These are phyloP conservation scores for Onychomys leucogaster DNA, from an alignment of 2,797 vertebrate genomes.

Conservation along the genomic window DNA sequence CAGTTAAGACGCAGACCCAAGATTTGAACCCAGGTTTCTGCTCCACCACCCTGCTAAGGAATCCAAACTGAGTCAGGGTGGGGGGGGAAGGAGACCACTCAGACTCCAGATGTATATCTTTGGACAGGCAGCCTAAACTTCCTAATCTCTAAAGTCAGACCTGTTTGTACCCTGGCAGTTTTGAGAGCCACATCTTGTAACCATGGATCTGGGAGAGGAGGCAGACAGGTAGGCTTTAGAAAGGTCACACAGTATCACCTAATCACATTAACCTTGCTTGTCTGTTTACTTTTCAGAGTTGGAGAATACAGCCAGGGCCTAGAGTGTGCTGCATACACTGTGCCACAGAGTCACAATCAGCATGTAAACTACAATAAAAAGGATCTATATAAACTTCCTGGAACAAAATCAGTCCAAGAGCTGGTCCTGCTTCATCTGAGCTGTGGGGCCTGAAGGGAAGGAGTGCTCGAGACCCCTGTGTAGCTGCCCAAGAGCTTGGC, in stretches of 20 bases:
- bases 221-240: not conserved
- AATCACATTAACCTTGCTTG: not conserved
- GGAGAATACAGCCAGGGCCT: not conserved
- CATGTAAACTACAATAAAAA: not conserved
- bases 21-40: conserved; percentile 22
- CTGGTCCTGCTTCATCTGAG: not conserved
- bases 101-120: not conserved
- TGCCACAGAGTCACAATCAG: not conserved
- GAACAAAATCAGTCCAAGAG: not conserved
- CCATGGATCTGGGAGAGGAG: not conserved
- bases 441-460: not conserved
- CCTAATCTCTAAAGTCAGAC: conserved; percentile 14
- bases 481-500: not conserved
- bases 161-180: not conserved
- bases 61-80: not conserved
- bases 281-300: not conserved
- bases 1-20: not conserved
- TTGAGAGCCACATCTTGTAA: not conserved
- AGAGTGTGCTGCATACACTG: not conserved
- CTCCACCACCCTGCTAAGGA: not conserved
- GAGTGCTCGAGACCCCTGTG: not conserved
- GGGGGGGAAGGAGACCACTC: not conserved
- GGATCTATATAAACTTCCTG: not conserved
- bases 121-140: not conserved
- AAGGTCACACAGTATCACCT: not conserved